phyloP scores from a whole-genome alignment of 2,113 vertebrate genomes.

The Rhizomys pruinosus region DNA sequence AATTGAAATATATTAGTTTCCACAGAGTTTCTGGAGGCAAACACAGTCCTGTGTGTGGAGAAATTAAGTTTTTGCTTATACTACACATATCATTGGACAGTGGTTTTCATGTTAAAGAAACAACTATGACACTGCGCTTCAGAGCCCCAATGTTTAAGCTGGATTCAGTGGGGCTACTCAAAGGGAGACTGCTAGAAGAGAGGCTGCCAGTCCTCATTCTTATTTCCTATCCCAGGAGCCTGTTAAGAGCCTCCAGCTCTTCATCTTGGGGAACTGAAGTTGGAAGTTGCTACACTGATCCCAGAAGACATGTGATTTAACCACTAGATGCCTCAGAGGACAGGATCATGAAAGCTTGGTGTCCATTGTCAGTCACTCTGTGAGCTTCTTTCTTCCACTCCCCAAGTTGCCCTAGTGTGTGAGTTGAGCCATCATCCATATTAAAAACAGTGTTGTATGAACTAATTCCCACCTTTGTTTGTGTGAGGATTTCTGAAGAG shows the following conservation, averaged over 20 bases:
- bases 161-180: background rate
- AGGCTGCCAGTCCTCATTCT: background rate
- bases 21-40: background rate
- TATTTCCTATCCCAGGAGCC: background rate
- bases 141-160: background rate
- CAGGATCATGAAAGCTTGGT: background rate
- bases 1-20: conserved; percentile 10
- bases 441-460: background rate
- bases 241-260: background rate
- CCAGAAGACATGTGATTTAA: background rate
- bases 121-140: background rate
- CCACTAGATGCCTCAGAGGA: background rate
- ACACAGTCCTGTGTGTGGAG: background rate
- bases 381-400: background rate
- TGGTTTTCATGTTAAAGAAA: background rate
- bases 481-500: background rate
- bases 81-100: background rate
- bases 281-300: background rate
- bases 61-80: background rate
- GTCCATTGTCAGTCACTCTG: background rate
- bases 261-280: background rate
- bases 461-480: background rate
- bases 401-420: background rate
- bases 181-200: background rate
- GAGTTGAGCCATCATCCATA: background rate